Percentiles rank a stretch among this genome's conserved stretches.
These are phyloP conservation scores for Drosophila biarmipes DNA, from an alignment of 1,140 invertebrate genomes.

Conservation along the genomic window DNA sequence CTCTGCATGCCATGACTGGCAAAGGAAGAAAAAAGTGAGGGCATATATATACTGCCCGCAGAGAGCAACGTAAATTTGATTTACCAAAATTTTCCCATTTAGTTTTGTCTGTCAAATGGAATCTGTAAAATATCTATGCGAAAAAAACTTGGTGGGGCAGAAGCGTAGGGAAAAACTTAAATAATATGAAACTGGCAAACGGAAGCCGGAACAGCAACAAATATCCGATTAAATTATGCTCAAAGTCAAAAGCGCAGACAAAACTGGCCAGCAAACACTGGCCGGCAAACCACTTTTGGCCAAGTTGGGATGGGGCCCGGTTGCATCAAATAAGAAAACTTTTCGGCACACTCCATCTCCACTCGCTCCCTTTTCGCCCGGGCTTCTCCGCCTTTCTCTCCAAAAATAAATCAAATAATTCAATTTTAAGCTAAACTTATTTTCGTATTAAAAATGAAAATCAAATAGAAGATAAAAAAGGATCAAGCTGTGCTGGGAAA, in stretches of 20 bases:
- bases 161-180: conserved; percentile 58
- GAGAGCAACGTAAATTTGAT: conserved; percentile 50
- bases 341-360: conserved; percentile 52
- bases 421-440: conserved; percentile 84
- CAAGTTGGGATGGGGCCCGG: conserved; percentile 21
- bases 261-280: conserved; percentile 76
- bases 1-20: conserved; percentile 7
- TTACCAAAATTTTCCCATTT: conserved; percentile 64
- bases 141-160: conserved; percentile 8
- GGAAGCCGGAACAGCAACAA: conserved; percentile 56
- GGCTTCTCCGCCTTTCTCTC: conserved; percentile 2
- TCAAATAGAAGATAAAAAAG: conserved; percentile 83
- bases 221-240: conserved; percentile 83
- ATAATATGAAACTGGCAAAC: conserved; percentile 68
- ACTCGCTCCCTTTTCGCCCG: not conserved
- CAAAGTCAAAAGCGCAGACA: conserved; percentile 79
- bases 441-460: conserved; percentile 84
- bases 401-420: conserved; percentile 83
- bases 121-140: conserved; percentile 56
- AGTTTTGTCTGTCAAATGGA: conserved; percentile 49
- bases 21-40: not conserved
- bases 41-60: conserved; percentile 10
- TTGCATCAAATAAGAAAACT: conserved; percentile 74
- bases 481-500: conserved; percentile 74
- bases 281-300: conserved; percentile 60